These are phyloP conservation scores for Todiramphus chloris DNA, from an alignment of 2,113 vertebrate species.

Conservation along the genomic window DNA sequence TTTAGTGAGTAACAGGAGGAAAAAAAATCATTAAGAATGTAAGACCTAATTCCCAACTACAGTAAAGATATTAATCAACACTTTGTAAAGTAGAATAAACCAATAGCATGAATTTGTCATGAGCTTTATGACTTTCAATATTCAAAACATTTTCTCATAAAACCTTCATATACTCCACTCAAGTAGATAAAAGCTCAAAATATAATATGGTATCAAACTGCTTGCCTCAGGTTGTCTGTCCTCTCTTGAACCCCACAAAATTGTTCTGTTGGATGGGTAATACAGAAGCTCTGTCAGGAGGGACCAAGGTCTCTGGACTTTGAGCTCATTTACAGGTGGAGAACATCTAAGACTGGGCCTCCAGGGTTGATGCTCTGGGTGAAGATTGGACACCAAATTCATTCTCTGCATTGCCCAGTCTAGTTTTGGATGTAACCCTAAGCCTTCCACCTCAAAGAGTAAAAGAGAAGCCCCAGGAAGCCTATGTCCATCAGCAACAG, in stretches of 20 bases:
- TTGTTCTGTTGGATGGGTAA: background rate
- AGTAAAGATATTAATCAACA: background rate
- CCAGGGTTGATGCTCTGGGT: background rate
- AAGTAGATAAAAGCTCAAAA: background rate
- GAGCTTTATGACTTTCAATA: background rate
- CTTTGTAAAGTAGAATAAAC: background rate
- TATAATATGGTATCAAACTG: background rate
- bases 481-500: background rate
- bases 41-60: slow-evolving; percentile 1
- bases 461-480: background rate
- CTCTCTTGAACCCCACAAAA: background rate
- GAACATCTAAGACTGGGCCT: background rate
- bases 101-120: background rate
- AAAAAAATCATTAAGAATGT: background rate
- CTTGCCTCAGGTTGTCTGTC: background rate
- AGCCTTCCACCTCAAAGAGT: background rate
- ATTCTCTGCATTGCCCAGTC: background rate
- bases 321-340: background rate
- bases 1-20: background rate
- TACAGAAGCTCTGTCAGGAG: background rate
- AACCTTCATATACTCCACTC: background rate
- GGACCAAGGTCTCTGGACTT: background rate
- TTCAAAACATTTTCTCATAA: background rate
- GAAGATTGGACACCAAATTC: background rate
- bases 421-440: background rate